Evolutionary conservation across 1,140 invertebrate genomes (phyloP).

Genomic region (Venturia canescens): DNA sequence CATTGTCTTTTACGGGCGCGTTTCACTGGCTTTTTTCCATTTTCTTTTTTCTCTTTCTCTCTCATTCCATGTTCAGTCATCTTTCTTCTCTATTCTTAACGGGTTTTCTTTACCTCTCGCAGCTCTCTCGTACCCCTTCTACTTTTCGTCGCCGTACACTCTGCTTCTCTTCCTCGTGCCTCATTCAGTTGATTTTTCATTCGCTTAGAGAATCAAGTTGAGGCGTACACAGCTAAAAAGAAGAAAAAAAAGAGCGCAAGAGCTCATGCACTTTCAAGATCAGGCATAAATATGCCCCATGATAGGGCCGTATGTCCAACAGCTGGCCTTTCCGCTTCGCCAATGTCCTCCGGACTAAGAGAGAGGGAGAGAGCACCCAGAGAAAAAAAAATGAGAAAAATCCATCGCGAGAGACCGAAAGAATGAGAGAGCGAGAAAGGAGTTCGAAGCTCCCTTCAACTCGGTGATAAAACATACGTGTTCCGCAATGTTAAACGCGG

Average conservation of each 20-base stretch:
- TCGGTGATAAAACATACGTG: slow-evolving; percentile 45
- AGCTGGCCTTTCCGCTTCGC: slow-evolving; percentile 24
- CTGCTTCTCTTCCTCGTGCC: too few species aligned
- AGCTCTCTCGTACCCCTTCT: too few species aligned
- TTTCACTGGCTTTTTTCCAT: too few species aligned
- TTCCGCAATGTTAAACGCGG: slow-evolving; percentile 2
- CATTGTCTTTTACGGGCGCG: too few species aligned
- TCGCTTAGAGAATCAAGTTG: too few species aligned
- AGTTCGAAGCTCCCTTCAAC: not conserved
- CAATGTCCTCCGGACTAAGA: not conserved
- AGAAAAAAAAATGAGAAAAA: not conserved
- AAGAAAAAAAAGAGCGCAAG: slow-evolving; percentile 33
- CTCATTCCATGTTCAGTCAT: not conserved
- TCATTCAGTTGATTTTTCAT: too few species aligned
- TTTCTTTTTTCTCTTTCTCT: not conserved
- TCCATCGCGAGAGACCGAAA: not conserved
- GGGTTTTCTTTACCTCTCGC: too few species aligned
- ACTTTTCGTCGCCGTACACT: too few species aligned
- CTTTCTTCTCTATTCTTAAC: too few species aligned
- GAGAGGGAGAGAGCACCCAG: slow-evolving; percentile 20
- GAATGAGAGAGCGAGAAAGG: not conserved
- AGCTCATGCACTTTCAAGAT: slow-evolving; percentile 28
- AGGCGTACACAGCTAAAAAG: not conserved
- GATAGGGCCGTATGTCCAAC: slow-evolving; percentile 41
- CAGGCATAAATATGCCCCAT: slow-evolving; percentile 40